phyloP scores from a whole-genome alignment of 1,140 invertebrate genomes.

The Steinernema feltiae region DNA sequence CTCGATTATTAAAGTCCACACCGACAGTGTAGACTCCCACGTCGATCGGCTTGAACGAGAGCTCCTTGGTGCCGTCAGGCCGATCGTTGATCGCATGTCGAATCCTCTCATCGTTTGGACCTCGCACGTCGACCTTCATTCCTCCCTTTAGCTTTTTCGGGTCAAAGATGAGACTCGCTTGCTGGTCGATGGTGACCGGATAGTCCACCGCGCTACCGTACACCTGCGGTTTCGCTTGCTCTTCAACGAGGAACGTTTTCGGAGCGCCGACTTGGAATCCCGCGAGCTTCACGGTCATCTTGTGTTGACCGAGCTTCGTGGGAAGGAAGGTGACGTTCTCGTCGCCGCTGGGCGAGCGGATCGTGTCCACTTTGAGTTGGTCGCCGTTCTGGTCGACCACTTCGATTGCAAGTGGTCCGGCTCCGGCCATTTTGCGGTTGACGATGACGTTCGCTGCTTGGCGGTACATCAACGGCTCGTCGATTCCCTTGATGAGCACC shows the following conservation, averaged over 20 bases:
- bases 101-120: slow-evolving; percentile 41
- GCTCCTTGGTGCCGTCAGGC: slow-evolving; percentile 45
- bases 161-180: slow-evolving; percentile 60
- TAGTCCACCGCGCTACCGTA: slow-evolving; percentile 63
- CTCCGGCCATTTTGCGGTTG: slow-evolving; percentile 75
- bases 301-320: slow-evolving; percentile 77
- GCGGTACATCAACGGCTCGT: slow-evolving; percentile 57
- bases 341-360: too few relatives aligned
- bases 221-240: slow-evolving; percentile 64
- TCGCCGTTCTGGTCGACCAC: slow-evolving; percentile 81
- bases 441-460: slow-evolving; percentile 65
- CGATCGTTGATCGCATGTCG: slow-evolving; percentile 34
- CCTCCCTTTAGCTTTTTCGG: slow-evolving; percentile 59
- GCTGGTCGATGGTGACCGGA: slow-evolving; percentile 59
- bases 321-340: slow-evolving; percentile 77
- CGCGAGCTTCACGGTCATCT: slow-evolving; percentile 79
- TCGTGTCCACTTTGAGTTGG: slow-evolving; percentile 74
- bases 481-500: slow-evolving; percentile 62
- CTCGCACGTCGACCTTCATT: slow-evolving; percentile 48
- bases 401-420: slow-evolving; percentile 79
- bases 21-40: slow-evolving; percentile 70
- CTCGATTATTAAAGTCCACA: slow-evolving; percentile 69
- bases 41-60: slow-evolving; percentile 65
- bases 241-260: slow-evolving; percentile 65
- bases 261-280: slow-evolving; percentile 67